phyloP scores from a whole-genome alignment of 2,888 invertebrate genomes.

The Idaea dimidiata region DNA sequence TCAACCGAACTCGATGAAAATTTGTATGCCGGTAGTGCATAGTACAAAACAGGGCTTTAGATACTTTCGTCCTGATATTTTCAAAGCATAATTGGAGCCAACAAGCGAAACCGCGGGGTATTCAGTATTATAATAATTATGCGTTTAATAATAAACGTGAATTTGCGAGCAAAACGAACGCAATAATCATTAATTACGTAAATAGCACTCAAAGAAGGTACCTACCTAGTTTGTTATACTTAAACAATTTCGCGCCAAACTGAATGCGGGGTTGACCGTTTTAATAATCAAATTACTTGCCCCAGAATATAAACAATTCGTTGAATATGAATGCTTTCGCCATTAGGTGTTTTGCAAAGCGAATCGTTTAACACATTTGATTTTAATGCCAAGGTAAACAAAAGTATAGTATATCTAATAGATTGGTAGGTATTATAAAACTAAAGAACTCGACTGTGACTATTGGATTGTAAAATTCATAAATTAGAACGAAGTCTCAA shows the following conservation, averaged over 20 bases:
- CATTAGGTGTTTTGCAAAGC: neutral
- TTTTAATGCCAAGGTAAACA: neutral
- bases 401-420: neutral
- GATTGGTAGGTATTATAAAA: too few relatives aligned
- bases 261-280: constrained; percentile 6
- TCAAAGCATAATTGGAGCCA: too few relatives aligned
- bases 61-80: too few relatives aligned
- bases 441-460: too few relatives aligned
- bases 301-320: neutral
- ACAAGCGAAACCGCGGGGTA: neutral
- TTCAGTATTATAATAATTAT: too few relatives aligned
- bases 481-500: too few relatives aligned
- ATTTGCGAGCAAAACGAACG: neutral
- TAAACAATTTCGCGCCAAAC: neutral
- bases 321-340: neutral
- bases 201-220: neutral
- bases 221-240: neutral
- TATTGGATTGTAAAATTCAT: too few relatives aligned
- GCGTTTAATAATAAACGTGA: neutral
- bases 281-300: constrained; percentile 9
- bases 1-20: too few relatives aligned
- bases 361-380: neutral
- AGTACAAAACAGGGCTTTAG: too few relatives aligned
- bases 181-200: neutral
- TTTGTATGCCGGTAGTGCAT: too few relatives aligned